A percentile compares a stretch with the other conserved stretches of the same genome.
phyloP scores from a whole-genome alignment of 2,113 vertebrate species.

The Chitala chitala region DNA sequence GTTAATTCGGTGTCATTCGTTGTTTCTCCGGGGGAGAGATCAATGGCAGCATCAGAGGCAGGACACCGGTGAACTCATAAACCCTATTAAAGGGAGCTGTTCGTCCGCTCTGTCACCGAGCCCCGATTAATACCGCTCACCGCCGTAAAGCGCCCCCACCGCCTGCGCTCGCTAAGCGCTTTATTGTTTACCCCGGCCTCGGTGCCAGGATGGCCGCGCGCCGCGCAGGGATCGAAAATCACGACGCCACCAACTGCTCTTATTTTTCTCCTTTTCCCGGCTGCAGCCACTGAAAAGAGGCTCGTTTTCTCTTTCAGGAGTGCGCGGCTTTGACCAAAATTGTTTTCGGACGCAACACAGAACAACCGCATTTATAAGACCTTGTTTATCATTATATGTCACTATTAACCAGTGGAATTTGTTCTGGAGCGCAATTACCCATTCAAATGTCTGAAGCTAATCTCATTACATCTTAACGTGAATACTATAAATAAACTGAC shows the following conservation, averaged over 20 bases:
- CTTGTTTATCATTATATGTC: not conserved
- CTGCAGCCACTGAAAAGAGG: not conserved
- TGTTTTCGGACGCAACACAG: not conserved
- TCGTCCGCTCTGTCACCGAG: constrained; percentile 59
- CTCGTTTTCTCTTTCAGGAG: not conserved
- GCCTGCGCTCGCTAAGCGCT: constrained; percentile 36
- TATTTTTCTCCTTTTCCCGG: not conserved
- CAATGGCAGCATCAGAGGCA: constrained; percentile 63
- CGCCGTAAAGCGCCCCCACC: constrained; percentile 42
- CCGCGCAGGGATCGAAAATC: not conserved
- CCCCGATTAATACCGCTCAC: constrained; percentile 61
- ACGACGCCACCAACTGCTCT: not conserved
- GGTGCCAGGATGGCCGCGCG: not conserved
- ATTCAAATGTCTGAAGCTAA: no score
- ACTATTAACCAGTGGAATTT: not conserved
- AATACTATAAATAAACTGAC: constrained; percentile 9
- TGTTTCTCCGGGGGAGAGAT: constrained; percentile 59
- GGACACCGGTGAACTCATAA: constrained; percentile 66
- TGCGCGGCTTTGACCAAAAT: not conserved
- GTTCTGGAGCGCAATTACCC: no score
- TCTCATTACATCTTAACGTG: no score
- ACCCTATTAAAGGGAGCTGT: constrained; percentile 65
- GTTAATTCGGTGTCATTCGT: constrained; percentile 72
- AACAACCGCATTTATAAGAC: not conserved
- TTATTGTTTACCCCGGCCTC: constrained; percentile 19